Percentiles rank a stretch among this genome's conserved stretches.
phyloP scores from a whole-genome alignment of 2,797 vertebrate genomes.

The Leptodactylus fallax region DNA sequence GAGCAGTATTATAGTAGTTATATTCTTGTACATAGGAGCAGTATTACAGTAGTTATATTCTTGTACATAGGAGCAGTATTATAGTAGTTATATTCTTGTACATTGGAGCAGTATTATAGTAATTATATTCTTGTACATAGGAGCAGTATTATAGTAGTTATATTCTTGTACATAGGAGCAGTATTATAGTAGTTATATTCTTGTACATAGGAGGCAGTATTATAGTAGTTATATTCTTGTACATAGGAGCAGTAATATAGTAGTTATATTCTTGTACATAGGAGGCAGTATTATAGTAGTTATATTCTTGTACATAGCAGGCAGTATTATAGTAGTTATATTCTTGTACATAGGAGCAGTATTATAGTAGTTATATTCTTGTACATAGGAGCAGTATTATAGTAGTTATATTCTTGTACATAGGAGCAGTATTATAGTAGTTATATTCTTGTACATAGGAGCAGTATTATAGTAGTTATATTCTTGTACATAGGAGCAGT shows the following conservation, averaged over 20 bases:
- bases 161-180: not conserved
- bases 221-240: constrained; percentile 7
- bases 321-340: constrained; percentile 7
- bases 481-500: not conserved
- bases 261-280: constrained; percentile 9
- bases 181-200: constrained; percentile 16
- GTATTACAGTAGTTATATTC: constrained; percentile 11
- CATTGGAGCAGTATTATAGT: not conserved
- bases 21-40: not conserved
- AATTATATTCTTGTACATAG: not conserved
- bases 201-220: constrained; percentile 1
- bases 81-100: not conserved
- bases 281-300: constrained; percentile 4
- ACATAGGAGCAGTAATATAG: constrained; percentile 4
- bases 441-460: not conserved
- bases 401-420: not conserved
- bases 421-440: not conserved
- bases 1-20: constrained; percentile 9
- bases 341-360: not conserved
- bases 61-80: not conserved
- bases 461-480: not conserved
- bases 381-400: not conserved
- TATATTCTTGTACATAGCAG: not conserved
- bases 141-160: not conserved
- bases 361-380: not conserved